These are phyloP conservation scores for Chloroceryle amazona DNA, from an alignment of 2,797 vertebrate species.

Conservation along the genomic window DNA sequence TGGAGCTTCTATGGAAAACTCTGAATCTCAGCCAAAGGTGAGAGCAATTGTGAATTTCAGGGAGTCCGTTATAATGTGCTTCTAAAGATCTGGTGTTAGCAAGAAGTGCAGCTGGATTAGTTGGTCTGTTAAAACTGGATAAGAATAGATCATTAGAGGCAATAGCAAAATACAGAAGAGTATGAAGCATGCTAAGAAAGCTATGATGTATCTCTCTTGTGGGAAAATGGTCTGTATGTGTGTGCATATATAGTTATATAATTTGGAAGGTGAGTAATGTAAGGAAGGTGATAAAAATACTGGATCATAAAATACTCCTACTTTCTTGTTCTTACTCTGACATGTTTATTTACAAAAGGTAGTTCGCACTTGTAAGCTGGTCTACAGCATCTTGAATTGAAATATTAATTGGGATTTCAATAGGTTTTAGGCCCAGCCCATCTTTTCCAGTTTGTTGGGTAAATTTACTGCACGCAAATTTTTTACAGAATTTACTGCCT, in stretches of 20 bases:
- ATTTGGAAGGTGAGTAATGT: neutral
- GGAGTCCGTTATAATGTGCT: neutral
- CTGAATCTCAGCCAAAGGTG: neutral
- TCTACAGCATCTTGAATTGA: neutral
- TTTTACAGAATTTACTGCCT: neutral
- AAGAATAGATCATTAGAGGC: neutral
- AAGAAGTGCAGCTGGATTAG: neutral
- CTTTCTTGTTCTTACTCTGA: neutral
- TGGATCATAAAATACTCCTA: too few species aligned
- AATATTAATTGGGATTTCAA: neutral
- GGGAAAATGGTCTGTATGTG: neutral
- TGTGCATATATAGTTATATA: fast-evolving
- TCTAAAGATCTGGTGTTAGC: neutral
- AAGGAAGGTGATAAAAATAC: neutral
- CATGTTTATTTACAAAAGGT: neutral
- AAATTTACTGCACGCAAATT: neutral
- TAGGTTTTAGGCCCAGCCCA: neutral
- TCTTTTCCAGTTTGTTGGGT: neutral
- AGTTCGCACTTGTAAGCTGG: neutral
- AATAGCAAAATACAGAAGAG: neutral
- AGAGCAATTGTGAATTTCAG: neutral
- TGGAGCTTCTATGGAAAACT: neutral
- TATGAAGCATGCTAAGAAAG: neutral
- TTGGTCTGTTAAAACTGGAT: neutral
- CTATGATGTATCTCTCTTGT: neutral